Evolutionary conservation across 2,113 vertebrate genomes (phyloP).

Genomic region (Pteronura brasiliensis): DNA sequence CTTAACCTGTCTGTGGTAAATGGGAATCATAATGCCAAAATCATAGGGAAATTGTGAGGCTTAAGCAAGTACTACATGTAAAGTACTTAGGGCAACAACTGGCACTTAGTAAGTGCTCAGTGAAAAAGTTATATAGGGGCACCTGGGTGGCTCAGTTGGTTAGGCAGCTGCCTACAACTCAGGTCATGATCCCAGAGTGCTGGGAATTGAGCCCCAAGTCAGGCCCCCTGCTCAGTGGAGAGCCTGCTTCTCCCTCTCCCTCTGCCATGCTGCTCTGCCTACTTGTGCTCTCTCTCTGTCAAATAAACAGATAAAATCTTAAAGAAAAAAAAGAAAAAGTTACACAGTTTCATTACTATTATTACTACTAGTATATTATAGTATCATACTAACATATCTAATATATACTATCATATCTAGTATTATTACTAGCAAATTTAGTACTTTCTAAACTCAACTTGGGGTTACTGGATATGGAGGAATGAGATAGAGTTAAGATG

Average conservation of each 20-base stretch:
- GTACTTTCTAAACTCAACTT: background rate
- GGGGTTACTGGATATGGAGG: background rate
- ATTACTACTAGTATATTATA: background rate
- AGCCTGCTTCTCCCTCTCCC: no score
- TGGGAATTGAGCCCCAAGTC: no score
- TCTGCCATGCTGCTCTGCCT: no score
- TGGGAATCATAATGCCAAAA: background rate
- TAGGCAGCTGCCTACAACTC: no score
- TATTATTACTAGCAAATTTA: background rate
- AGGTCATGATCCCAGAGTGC: no score
- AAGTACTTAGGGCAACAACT: background rate
- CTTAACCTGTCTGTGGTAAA: background rate
- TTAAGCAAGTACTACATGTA: background rate
- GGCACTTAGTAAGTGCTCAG: background rate
- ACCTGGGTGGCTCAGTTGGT: no score
- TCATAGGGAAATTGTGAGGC: background rate
- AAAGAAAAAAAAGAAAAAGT: background rate
- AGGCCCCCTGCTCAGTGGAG: no score
- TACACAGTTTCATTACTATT: background rate
- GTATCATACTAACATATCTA: background rate
- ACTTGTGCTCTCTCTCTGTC: no score
- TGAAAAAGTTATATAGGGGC: background rate
- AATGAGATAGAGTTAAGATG: background rate
- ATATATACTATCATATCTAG: background rate
- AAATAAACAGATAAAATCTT: no score